Conservation (phyloP, 2,113 vertebrate genomes). For the Centropus bengalensis region DNA sequence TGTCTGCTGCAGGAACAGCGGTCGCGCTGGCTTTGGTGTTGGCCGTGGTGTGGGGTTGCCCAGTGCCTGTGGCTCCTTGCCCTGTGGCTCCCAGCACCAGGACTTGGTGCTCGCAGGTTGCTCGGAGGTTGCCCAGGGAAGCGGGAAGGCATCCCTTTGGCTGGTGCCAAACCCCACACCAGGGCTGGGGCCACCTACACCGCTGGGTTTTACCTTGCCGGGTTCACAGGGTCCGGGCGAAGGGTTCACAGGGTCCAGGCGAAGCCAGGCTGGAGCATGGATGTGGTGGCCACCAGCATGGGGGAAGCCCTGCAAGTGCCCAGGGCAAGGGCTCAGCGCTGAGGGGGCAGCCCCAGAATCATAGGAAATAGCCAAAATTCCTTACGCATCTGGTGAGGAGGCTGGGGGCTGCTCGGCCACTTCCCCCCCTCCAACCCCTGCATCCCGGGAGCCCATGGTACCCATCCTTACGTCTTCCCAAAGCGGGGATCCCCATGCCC, state of each 20-base stretch:
- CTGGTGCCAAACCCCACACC: fast-evolving
- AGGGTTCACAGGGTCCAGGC: fast-evolving
- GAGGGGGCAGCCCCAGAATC: not conserved
- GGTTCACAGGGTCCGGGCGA: fast-evolving
- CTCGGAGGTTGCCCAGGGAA: not conserved
- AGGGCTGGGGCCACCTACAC: not conserved
- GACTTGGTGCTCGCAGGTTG: not conserved
- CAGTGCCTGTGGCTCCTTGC: fast-evolving
- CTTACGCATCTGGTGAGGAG: not conserved
- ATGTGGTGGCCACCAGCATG: not conserved
- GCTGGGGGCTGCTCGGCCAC: not conserved
- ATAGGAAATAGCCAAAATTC: conserved; percentile 42
- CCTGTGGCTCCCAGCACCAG: not conserved
- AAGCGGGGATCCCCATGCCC: fast-evolving
- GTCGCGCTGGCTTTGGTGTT: not conserved
- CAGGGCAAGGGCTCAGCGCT: too few species aligned
- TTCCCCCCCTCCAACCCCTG: too few species aligned
- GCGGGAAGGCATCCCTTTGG: not conserved
- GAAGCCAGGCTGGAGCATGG: not conserved
- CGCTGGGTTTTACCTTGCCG: not conserved
- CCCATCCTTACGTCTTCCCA: fast-evolving
- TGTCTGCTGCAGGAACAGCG: not conserved
- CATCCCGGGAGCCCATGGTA: fast-evolving
- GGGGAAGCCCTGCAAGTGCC: not conserved
- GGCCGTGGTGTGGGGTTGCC: not conserved